These are phyloP conservation scores for Mormyrus hasselquistii DNA, from an alignment of 2,797 vertebrate species.

Conservation along the genomic window DNA sequence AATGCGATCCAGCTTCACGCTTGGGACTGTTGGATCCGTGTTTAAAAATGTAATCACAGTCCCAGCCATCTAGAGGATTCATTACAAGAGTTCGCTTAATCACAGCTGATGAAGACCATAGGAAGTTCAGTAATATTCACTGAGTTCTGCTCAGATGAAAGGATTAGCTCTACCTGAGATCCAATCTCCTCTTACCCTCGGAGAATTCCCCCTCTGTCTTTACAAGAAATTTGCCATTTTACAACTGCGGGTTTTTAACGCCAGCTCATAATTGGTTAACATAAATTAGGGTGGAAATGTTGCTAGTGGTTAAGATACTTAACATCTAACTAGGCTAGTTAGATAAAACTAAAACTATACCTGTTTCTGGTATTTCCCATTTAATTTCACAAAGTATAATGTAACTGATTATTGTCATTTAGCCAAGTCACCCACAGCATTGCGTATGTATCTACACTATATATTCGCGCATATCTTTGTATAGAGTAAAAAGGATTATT, in stretches of 20 bases:
- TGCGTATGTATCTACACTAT: background rate
- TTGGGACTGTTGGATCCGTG: conserved; percentile 11
- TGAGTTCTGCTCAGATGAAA: background rate
- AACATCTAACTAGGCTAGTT: background rate
- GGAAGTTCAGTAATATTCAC: background rate
- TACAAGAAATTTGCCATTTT: background rate
- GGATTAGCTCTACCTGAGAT: no score
- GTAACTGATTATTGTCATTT: background rate
- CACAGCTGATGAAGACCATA: background rate
- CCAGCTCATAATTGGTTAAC: background rate
- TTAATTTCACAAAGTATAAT: background rate
- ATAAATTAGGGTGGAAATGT: background rate
- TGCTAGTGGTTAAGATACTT: background rate
- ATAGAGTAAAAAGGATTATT: background rate
- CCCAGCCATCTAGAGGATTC: conserved; percentile 3
- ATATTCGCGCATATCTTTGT: background rate
- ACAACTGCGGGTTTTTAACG: background rate
- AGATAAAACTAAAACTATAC: background rate
- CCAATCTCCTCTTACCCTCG: background rate
- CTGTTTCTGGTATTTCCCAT: background rate
- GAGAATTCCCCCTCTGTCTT: background rate
- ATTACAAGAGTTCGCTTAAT: conserved; percentile 22
- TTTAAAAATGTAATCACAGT: conserved; percentile 23
- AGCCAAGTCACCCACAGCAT: background rate
- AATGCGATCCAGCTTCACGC: conserved; percentile 2